phyloP scores from a whole-genome alignment of 2,888 invertebrate genomes.

The Lacanobia oleracea region DNA sequence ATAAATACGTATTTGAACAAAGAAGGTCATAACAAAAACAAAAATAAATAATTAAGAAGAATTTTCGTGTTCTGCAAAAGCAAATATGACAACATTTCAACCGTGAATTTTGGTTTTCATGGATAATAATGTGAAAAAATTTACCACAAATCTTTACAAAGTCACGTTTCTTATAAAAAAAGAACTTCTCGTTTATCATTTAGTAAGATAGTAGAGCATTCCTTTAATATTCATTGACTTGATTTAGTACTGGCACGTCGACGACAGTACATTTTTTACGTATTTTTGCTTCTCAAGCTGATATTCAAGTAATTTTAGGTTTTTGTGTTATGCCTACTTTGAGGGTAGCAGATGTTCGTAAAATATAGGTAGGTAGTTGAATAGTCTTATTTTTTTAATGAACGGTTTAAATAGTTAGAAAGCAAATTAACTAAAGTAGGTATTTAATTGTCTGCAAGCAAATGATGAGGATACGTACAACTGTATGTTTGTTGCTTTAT shows the following conservation, averaged over 20 bases:
- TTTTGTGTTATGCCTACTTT: background rate
- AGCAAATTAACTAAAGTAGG: too few species aligned
- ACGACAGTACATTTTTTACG: background rate
- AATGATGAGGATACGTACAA: too few species aligned
- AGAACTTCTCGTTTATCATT: slow-evolving; percentile 36
- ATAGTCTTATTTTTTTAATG: too few species aligned
- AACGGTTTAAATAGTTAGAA: too few species aligned
- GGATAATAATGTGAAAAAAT: slow-evolving; percentile 1
- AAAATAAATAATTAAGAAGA: background rate
- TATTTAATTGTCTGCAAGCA: too few species aligned
- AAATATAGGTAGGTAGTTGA: too few species aligned
- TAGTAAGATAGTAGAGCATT: slow-evolving; percentile 29
- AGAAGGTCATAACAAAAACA: background rate
- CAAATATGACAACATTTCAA: background rate
- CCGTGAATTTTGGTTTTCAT: background rate
- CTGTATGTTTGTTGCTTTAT: too few species aligned
- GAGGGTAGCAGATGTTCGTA: background rate
- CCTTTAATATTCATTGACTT: slow-evolving; percentile 70
- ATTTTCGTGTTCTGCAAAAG: background rate
- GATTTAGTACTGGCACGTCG: slow-evolving; percentile 74
- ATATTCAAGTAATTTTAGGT: background rate
- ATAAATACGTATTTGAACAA: background rate
- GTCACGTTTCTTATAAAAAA: slow-evolving; percentile 40
- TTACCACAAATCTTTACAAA: slow-evolving; percentile 19
- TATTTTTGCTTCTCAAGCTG: slow-evolving; percentile 3